Conservation (phyloP, 2,113 vertebrate genomes). For the Eulacestoma nigropectus region DNA sequence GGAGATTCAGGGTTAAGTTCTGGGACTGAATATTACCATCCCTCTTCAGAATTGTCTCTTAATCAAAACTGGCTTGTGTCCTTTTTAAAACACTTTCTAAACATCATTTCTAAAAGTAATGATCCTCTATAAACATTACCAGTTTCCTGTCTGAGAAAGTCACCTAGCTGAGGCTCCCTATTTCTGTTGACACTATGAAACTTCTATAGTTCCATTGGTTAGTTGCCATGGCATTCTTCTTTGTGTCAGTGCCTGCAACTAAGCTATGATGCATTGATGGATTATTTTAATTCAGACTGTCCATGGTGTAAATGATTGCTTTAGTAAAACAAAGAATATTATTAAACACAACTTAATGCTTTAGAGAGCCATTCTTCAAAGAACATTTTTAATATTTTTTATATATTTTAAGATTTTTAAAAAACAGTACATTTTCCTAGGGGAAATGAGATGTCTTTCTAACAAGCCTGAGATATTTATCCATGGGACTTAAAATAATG, state of each 20-base stretch:
- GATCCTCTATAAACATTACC: background rate
- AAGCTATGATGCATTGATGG: conserved; percentile 22
- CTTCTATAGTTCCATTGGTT: background rate
- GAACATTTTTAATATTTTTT: background rate
- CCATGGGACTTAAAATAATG: background rate
- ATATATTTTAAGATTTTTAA: background rate
- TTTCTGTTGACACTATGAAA: background rate
- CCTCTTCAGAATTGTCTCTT: background rate
- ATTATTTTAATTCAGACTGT: conserved; percentile 56
- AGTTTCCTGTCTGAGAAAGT: background rate
- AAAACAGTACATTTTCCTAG: background rate
- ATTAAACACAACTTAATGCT: conserved; percentile 14
- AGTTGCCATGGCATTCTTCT: conserved; percentile 14
- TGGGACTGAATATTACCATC: background rate
- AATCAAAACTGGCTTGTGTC: background rate
- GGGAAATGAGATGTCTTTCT: background rate
- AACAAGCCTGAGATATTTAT: background rate
- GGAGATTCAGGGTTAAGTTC: background rate
- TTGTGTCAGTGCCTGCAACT: conserved; percentile 2
- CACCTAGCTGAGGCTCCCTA: background rate
- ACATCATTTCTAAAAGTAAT: background rate
- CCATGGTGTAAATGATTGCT: conserved; percentile 30
- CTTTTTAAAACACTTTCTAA: conserved; percentile 10
- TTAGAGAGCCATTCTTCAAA: background rate
- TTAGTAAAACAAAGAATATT: conserved; percentile 2